These are phyloP conservation scores for Brienomyrus brachyistius DNA, from an alignment of 2,113 vertebrate genomes.

Conservation along the genomic window DNA sequence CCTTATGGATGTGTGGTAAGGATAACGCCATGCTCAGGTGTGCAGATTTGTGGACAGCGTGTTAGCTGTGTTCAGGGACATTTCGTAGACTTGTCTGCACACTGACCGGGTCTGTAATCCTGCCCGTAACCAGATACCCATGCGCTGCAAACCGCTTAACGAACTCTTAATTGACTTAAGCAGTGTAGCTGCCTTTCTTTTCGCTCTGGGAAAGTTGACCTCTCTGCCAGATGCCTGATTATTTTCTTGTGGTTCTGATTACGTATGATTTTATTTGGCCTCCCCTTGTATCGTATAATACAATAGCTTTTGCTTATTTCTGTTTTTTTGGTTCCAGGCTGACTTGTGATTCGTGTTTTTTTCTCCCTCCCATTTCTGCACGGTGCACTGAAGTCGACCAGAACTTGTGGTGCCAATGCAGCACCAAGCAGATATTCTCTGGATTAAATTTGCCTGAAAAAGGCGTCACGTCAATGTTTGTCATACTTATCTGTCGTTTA, in stretches of 20 bases:
- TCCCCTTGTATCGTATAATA: slow-evolving; percentile 44
- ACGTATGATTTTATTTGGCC: slow-evolving; percentile 52
- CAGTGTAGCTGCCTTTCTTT: slow-evolving; percentile 44
- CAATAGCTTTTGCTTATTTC: slow-evolving; percentile 57
- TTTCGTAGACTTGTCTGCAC: slow-evolving; percentile 34
- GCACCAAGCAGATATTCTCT: background rate
- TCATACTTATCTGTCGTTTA: background rate
- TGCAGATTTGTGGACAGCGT: slow-evolving; percentile 19
- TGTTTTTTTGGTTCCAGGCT: slow-evolving; percentile 31
- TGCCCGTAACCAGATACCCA: slow-evolving; percentile 45
- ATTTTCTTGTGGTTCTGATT: slow-evolving; percentile 65
- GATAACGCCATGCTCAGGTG: slow-evolving; percentile 33
- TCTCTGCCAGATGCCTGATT: slow-evolving; percentile 56
- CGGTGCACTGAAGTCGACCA: background rate
- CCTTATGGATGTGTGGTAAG: slow-evolving; percentile 36
- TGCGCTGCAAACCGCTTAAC: slow-evolving; percentile 57
- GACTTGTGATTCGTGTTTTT: background rate
- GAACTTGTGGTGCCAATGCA: background rate
- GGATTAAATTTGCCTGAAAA: background rate
- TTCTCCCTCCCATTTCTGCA: background rate
- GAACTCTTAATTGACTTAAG: slow-evolving; percentile 63
- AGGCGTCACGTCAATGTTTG: background rate
- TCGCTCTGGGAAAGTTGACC: slow-evolving; percentile 44
- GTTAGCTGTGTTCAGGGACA: slow-evolving; percentile 24
- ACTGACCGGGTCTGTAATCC: slow-evolving; percentile 11